Evolutionary conservation across 2,888 invertebrate genomes (phyloP), one percentile per base, ranked within the genome.

Genomic region (Tetranychus piercei): DNA sequence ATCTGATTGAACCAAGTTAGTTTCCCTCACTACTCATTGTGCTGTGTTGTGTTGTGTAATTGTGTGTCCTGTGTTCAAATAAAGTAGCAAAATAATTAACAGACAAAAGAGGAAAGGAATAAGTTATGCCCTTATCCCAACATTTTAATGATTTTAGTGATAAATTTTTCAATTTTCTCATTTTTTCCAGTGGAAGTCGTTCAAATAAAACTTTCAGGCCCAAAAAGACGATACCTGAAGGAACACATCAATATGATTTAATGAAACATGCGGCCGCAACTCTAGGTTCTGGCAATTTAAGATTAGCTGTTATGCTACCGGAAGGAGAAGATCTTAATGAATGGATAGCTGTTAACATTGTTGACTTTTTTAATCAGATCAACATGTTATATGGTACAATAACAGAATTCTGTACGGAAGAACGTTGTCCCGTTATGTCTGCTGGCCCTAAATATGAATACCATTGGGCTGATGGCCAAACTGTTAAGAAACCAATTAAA

Each of bases 221-320:
- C 78, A 96, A 96, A 85, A 96, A 96, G 84, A 95, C 96, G 84
- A 96, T 96, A 81, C 95, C 95, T 0, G 96, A 96, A 84, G 95
- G 95, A 76, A 95, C 94, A 70, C 95, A 95, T 85, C 96, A 96
- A 83, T 94, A 95, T 89, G 96, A 97, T 84, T 86, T 97, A 83
- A 95, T 96, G 95, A 92, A 95, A 85, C 95, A 94, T 86, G 94
- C 94, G n/a, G 95, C 95, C 1, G 94, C 95, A 76, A 99, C 99
- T 0, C 85, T 99, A 70, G 99, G 97, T 75, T 96, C 95, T 72
- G 97, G 96, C 43, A 97, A 97, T 85, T 86, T 99, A 78, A 86
- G 96, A 77, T 87, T 94, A 77, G 99, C 97, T 71, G 97, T 99
- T 75, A 90, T 92, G 87, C 85, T 97, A 79, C 97, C 97, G 0